These are phyloP conservation scores for Hoplostethus atlanticus DNA, from an alignment of 2,797 vertebrate species.

Conservation along the genomic window DNA sequence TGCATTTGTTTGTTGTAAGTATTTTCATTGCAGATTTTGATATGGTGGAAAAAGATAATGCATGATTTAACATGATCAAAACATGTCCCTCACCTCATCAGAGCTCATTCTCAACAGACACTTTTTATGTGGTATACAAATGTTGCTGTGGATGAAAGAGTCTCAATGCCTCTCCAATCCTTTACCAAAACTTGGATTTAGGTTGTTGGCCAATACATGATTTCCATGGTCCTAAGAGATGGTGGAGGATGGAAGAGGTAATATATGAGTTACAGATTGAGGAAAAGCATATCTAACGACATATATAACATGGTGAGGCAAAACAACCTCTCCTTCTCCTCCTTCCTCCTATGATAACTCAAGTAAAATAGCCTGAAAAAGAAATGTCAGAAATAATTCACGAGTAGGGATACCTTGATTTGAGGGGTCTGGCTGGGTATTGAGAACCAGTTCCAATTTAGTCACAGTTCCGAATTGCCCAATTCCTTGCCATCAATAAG, in stretches of 20 bases:
- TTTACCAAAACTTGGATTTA: no score
- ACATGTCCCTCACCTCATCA: not conserved
- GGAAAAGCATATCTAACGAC: constrained; percentile 8
- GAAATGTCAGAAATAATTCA: no score
- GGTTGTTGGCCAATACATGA: not conserved
- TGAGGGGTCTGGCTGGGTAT: no score
- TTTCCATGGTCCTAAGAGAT: not conserved
- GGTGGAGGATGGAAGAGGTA: not conserved
- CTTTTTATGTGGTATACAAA: no score
- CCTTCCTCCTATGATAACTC: constrained; percentile 7
- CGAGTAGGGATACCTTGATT: not conserved
- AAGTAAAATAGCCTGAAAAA: not conserved
- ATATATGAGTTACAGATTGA: no score
- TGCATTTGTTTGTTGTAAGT: not conserved
- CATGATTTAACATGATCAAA: not conserved
- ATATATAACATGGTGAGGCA: not conserved
- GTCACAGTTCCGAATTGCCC: no score
- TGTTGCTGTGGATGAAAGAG: no score
- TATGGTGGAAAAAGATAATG: no score
- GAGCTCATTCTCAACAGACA: no score
- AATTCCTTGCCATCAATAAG: no score
- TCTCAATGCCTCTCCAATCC: no score
- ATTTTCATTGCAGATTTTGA: not conserved
- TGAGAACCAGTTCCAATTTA: no score
- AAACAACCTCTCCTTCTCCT: not conserved